Base-by-base conservation (phyloP, 2,113 vertebrate species). In the Psittacula cyanocephala region DNA sequence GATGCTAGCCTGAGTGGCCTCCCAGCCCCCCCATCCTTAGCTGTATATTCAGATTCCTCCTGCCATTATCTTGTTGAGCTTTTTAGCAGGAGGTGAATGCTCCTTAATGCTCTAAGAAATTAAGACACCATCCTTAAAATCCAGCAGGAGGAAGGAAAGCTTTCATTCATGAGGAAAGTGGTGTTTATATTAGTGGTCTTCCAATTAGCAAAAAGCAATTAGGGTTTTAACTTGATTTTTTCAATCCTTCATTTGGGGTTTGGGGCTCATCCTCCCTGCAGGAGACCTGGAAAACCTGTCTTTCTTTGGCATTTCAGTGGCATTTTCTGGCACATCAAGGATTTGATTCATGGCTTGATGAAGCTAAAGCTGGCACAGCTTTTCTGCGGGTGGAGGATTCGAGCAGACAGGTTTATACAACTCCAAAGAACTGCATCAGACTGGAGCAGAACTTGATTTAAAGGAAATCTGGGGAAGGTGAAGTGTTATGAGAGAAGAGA, bases 391-490 rank as follows among this genome's bases (percentile, higher is more conserved):
- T 96, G 39, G 80, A 95, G 79, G 92, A 77, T 93, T 93, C 94
- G 74, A 78, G 72, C 63, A 92, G 96, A 91, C 82, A 95, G 89
- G 82, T 94, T 97, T 95, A 84, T 81, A 87, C 74, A 92, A 19
- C 87, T 96, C 70, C 10, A 20, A 96, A 94, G 62, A 93, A 85
- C 86, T 93, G n/a, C 81, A 81, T 71, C 82, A 88, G 90, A 95
- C 85, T 74, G 70, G 50, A 57, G 49, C 70, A 94, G 64, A 69
- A 23, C 47, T 88, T 94, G 92, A 92, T 88, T 93, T 94, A 94
- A 81, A 91, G 79, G 65, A 89, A 77, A 85, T 53, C 50, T 93
- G 59, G 31, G 62, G 43, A 91, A 94, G 79, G 78, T 72, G 69
- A 91, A 77, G 52, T 86, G 87, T 71, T 94, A 77, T 83, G 74